Conservation (phyloP, 2,113 vertebrate species). For the Eudyptes chrysolophus region DNA sequence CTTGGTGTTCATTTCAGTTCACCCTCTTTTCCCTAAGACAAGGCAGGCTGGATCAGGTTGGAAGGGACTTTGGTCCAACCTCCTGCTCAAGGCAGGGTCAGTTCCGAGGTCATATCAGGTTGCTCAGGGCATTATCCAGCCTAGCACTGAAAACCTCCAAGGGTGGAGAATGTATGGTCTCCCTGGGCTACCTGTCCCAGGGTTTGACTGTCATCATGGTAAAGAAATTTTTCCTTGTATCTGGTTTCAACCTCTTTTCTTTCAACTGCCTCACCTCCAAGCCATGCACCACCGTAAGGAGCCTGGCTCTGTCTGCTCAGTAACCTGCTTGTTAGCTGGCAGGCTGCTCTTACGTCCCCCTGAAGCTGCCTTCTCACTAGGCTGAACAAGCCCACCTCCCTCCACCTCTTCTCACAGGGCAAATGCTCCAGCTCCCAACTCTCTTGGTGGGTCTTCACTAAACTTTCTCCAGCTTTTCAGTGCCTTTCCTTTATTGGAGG, state of each 20-base stretch:
- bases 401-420: neutral
- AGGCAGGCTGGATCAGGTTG: neutral
- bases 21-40: neutral
- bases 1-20: neutral
- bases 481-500: neutral
- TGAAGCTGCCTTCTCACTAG: neutral
- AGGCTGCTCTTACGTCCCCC: fast-evolving
- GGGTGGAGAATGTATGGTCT: neutral
- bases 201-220: neutral
- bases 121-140: neutral
- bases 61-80: neutral
- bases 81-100: neutral
- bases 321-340: neutral
- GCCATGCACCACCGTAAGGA: neutral
- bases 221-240: neutral
- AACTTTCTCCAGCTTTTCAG: neutral
- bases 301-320: neutral
- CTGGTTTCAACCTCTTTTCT: neutral
- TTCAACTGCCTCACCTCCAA: neutral
- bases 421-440: neutral
- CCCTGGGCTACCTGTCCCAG: neutral
- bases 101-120: neutral
- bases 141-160: neutral
- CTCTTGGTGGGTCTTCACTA: neutral
- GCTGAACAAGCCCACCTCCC: neutral